phyloP scores from a whole-genome alignment of 2,113 vertebrate species.

The Melanerpes formicivorus region DNA sequence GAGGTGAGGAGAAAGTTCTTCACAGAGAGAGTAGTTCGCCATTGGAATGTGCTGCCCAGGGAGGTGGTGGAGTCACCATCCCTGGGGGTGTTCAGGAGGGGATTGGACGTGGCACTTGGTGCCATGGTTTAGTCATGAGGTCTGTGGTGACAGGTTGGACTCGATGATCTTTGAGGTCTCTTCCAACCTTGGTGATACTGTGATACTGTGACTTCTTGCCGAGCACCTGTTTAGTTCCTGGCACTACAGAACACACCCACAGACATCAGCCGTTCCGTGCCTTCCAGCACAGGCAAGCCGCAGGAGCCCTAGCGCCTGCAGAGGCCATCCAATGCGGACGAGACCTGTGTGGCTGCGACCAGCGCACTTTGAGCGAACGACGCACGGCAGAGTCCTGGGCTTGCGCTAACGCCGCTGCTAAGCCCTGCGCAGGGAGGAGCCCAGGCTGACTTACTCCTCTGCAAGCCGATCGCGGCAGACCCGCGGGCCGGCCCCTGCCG shows the following conservation, averaged over 20 bases:
- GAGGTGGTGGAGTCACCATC: too few relatives aligned
- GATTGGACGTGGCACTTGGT: too few relatives aligned
- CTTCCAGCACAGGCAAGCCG: too few relatives aligned
- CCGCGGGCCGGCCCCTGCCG: accelerated
- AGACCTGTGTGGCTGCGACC: accelerated
- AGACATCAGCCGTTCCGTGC: neutral
- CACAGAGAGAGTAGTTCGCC: too few relatives aligned
- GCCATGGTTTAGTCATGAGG: too few relatives aligned
- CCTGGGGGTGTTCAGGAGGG: too few relatives aligned
- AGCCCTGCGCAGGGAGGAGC: neutral
- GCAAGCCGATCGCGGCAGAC: neutral
- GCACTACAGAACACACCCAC: accelerated
- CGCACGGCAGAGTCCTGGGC: accelerated
- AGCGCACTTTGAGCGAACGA: accelerated
- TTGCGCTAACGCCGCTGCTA: accelerated
- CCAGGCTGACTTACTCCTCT: accelerated
- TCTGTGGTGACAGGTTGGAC: too few relatives aligned
- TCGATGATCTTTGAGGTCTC: too few relatives aligned
- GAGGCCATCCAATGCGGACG: accelerated
- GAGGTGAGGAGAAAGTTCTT: too few relatives aligned
- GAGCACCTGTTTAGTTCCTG: neutral
- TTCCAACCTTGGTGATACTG: too few relatives aligned
- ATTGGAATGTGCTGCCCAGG: too few relatives aligned
- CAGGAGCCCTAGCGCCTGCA: neutral
- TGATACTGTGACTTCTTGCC: neutral